A percentile compares a stretch with the other conserved stretches of the same genome.
These are phyloP conservation scores for Palythoa grandiflora DNA, from an alignment of 92 coral and sea anemone species.

Conservation along the genomic window DNA sequence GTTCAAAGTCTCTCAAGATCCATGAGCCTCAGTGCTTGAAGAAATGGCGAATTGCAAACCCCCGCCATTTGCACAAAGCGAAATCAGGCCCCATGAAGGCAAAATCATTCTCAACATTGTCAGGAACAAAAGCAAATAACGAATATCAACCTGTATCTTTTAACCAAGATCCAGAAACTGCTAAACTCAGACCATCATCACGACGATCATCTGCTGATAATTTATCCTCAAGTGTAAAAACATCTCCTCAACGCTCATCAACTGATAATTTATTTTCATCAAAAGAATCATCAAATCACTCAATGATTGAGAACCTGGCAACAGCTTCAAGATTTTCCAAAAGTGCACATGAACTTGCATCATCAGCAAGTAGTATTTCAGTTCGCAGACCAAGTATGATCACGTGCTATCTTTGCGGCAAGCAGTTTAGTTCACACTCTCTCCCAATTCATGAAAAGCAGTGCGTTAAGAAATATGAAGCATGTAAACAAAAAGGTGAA, in stretches of 20 bases:
- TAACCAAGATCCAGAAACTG: not conserved
- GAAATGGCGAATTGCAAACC: conserved; percentile 93
- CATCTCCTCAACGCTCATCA: conserved; percentile 19
- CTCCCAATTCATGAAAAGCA: conserved; percentile 94
- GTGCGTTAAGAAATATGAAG: conserved; percentile 91
- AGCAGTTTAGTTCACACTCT: conserved; percentile 88
- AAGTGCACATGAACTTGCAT: conserved; percentile 45
- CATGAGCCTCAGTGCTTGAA: conserved; percentile 97
- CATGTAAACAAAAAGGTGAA: conserved; percentile 58
- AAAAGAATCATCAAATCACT: not conserved
- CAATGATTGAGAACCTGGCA: conserved; percentile 30
- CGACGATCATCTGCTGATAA: conserved; percentile 46
- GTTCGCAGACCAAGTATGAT: conserved; percentile 73
- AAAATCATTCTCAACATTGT: conserved; percentile 62
- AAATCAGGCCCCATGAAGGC: conserved; percentile 66
- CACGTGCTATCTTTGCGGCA: conserved; percentile 95
- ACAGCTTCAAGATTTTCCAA: conserved; percentile 56
- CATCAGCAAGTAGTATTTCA: conserved; percentile 51
- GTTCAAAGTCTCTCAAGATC: conserved; percentile 88
- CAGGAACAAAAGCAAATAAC: conserved; percentile 38
- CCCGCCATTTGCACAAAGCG: conserved; percentile 77
- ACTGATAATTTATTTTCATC: conserved; percentile 31
- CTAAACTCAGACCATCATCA: conserved; percentile 34
- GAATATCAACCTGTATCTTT: conserved; percentile 32
- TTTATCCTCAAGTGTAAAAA: not conserved